These are phyloP conservation scores for Solenopsis fugax DNA, from an alignment of 1,140 invertebrate genomes.

Conservation along the genomic window DNA sequence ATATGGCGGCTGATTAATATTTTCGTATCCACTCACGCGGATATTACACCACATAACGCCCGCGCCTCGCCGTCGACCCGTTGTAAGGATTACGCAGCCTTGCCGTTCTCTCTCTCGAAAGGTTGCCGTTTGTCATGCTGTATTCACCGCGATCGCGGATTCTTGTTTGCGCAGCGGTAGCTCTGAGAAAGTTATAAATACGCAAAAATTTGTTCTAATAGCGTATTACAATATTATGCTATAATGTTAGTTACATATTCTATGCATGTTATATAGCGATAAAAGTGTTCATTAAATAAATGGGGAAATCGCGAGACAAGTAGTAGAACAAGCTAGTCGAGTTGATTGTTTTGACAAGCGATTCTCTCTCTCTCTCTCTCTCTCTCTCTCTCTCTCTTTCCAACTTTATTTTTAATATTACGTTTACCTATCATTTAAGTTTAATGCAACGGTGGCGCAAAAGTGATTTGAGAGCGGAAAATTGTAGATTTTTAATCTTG, in stretches of 20 bases:
- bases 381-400: not conserved
- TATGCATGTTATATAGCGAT: not conserved
- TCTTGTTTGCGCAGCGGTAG: constrained; percentile 34
- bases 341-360: not conserved
- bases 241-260: not conserved
- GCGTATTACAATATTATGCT: not conserved
- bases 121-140: constrained; percentile 45
- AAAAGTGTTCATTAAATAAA: not conserved
- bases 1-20: constrained; percentile 59
- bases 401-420: not conserved
- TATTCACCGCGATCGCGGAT: constrained; percentile 23
- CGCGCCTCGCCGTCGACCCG: not conserved
- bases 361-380: not conserved
- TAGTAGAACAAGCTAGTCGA: not conserved
- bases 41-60: not conserved
- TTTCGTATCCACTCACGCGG: constrained; percentile 28
- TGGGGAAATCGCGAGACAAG: not conserved
- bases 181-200: constrained; percentile 39
- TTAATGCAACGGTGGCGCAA: not conserved
- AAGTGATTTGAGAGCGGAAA: not conserved
- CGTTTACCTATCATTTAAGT: not conserved
- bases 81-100: constrained; percentile 52
- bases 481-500: not conserved
- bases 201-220: constrained; percentile 29
- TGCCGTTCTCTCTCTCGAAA: constrained; percentile 63